phyloP scores from a whole-genome alignment of 2,888 invertebrate species.

The Keiferia lycopersicella region DNA sequence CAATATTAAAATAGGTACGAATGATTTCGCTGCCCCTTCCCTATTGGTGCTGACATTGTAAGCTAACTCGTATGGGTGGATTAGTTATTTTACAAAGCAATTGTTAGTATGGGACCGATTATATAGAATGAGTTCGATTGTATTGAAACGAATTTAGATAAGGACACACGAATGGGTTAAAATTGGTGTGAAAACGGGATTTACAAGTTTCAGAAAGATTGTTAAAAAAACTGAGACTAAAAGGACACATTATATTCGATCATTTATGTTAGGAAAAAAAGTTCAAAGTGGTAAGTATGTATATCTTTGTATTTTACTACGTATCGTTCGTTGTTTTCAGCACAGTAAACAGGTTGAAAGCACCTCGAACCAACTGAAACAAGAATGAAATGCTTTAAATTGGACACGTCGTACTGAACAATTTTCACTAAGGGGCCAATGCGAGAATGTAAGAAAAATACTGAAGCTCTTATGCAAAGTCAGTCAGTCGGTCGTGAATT shows the following conservation, averaged over 20 bases:
- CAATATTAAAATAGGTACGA: too few relatives aligned
- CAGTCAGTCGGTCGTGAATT: too few relatives aligned
- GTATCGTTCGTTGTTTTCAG: constrained; percentile 22
- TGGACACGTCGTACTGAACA: too few relatives aligned
- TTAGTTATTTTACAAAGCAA: constrained; percentile 35
- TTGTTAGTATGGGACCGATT: constrained; percentile 2
- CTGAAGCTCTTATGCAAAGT: too few relatives aligned
- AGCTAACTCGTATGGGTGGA: constrained; percentile 51
- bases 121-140: background rate
- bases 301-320: background rate
- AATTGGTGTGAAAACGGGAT: background rate
- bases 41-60: constrained; percentile 50
- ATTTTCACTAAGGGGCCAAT: too few relatives aligned
- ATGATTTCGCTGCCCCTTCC: background rate
- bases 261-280: background rate
- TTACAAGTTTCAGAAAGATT: background rate
- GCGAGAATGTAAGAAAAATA: too few relatives aligned
- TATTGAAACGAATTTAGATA: background rate
- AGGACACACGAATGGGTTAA: background rate
- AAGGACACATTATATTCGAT: too few relatives aligned
- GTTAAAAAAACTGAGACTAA: too few relatives aligned
- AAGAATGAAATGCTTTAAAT: background rate
- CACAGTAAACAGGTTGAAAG: constrained; percentile 27
- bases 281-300: background rate
- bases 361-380: constrained; percentile 26